A percentile compares a stretch with the other conserved stretches of the same genome.
Evolutionary conservation across 2,888 invertebrate species (phyloP).

Genomic region (Conchocele bisecta): DNA sequence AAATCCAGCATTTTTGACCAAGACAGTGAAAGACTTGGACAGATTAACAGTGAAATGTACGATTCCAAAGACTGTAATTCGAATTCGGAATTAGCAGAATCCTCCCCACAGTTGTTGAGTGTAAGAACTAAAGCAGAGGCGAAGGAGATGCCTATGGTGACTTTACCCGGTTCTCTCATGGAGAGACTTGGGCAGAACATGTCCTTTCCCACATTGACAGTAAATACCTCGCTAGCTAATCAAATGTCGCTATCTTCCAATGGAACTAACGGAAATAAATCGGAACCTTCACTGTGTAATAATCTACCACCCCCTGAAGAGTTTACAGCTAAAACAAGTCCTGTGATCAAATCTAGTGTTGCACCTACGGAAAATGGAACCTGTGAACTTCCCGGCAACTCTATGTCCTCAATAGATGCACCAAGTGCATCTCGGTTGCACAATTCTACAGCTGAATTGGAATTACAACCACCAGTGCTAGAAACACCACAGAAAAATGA

Average conservation of each 20-base stretch:
- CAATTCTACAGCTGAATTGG: neutral
- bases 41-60: constrained; percentile 91
- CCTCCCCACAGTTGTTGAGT: constrained; percentile 41
- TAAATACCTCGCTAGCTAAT: constrained; percentile 55
- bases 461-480: constrained; percentile 14
- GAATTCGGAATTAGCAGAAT: constrained; percentile 49
- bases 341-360: neutral
- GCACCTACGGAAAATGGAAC: constrained; percentile 8
- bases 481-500: constrained; percentile 4
- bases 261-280: constrained; percentile 13
- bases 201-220: constrained; percentile 64
- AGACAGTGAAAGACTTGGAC: constrained; percentile 94
- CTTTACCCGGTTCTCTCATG: constrained; percentile 64
- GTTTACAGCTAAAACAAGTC: constrained; percentile 27
- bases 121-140: constrained; percentile 65
- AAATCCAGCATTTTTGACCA: constrained; percentile 97
- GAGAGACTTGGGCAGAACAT: constrained; percentile 63
- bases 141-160: constrained; percentile 60
- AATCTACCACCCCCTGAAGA: constrained; percentile 7
- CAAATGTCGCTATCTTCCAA: too few species aligned
- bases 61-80: constrained; percentile 84
- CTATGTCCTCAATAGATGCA: constrained; percentile 2
- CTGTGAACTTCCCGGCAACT: neutral
- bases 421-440: constrained; percentile 1
- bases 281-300: neutral